Evolutionary conservation across 1,140 invertebrate genomes (phyloP), one percentile per base, ranked within the genome.

Genomic region (Magallana angulata): DNA sequence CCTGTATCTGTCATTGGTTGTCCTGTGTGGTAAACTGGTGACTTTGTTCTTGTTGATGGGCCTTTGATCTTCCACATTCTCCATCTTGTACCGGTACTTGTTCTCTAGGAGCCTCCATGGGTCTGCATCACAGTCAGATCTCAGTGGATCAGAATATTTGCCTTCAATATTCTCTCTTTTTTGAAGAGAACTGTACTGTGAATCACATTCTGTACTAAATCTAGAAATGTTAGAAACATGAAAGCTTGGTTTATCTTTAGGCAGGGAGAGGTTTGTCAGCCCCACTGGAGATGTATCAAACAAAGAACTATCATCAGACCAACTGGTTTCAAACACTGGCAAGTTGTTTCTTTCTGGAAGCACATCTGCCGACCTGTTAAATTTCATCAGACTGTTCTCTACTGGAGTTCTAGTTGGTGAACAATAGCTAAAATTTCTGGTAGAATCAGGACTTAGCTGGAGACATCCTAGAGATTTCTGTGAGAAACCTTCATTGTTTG

Each of bases 381-480:
- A 24, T 24, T 24, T 30, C 1, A 30, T 76, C 24, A 76, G 24
- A 30, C 36, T 8, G 8, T 18, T 12, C 11, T 76, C 12, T 9
- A 30, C 11, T 4, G 36, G 68, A 76, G 24, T 9, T 76, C 36
- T 8, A 9, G 36, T 48, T 76, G 24, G 24, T 30, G 68, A 76
- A 76, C 30, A 4, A 9, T 76, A 6, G 7, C 24, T 30, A 36
- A 76, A 76, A 76, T 30, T 30, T 76, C 68, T 8, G 9, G 68
- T 18, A 30, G 68, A 76, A 76, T 76, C 68, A 12, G 68, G 68
- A 24, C 18, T 76, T 12, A 76, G 36, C 24, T 76, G 24, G 11
- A 76, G 68, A 76, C 24, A 76, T 76, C 68, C 68, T 30, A 76
- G 68, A 36, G 68, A 76, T 30, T 76, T 76, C 36, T 76, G 68